A percentile compares a stretch with the other conserved stretches of the same genome.
Evolutionary conservation across 2,888 invertebrate genomes (phyloP).

Genomic region (Diaphora mendica): DNA sequence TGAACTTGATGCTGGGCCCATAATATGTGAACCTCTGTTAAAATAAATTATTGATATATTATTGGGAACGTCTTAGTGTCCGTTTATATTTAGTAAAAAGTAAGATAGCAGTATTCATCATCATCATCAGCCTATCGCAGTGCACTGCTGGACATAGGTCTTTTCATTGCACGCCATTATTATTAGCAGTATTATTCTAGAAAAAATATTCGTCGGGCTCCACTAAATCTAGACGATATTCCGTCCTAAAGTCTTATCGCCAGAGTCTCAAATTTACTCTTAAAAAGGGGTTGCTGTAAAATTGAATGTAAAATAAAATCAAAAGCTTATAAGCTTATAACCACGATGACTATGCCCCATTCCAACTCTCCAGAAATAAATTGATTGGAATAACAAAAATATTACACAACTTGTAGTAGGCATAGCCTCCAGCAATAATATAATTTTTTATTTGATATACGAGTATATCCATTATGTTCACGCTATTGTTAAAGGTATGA

Average conservation of each 20-base stretch:
- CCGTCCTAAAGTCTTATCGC: too few species aligned
- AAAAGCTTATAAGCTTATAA: too few species aligned
- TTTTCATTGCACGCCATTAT: too few species aligned
- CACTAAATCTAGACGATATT: too few species aligned
- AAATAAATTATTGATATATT: constrained; percentile 20
- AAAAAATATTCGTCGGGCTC: background rate
- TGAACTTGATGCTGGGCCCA: constrained; percentile 97
- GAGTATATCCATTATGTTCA: background rate
- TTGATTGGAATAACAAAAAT: background rate
- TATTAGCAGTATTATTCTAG: background rate
- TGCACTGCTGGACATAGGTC: too few species aligned
- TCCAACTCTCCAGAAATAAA: too few species aligned
- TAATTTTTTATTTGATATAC: background rate
- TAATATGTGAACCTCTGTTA: constrained; percentile 93
- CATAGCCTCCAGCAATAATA: background rate
- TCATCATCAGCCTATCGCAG: too few species aligned
- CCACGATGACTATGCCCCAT: too few species aligned
- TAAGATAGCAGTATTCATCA: background rate
- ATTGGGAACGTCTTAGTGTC: background rate
- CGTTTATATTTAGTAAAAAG: background rate
- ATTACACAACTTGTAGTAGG: background rate
- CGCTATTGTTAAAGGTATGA: background rate
- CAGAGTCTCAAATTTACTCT: too few species aligned
- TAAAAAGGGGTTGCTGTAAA: too few species aligned
- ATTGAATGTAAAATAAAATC: too few species aligned